phyloP scores from a whole-genome alignment of 2,797 vertebrate species.

The Enteromius fasciolatus region DNA sequence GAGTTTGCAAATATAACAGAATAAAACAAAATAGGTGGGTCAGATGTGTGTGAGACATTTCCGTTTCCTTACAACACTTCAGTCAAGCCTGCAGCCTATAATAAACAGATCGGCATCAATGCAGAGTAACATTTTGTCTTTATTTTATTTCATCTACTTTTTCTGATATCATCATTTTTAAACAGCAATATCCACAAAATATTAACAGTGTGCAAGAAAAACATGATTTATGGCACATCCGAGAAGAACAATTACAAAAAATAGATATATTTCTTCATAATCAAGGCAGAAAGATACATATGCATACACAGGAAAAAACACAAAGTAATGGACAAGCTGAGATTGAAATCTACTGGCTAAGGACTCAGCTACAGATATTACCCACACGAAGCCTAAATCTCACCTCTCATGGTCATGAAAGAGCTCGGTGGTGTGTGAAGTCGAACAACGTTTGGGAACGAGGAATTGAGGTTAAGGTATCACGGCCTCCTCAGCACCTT shows the following conservation, averaged over 20 bases:
- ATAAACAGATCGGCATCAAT: slow-evolving; percentile 5
- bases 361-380: slow-evolving; percentile 65
- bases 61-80: background rate
- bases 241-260: slow-evolving; percentile 82
- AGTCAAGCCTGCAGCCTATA: background rate
- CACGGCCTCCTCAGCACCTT: slow-evolving; percentile 50
- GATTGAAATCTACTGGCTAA: slow-evolving; percentile 64
- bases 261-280: slow-evolving; percentile 82
- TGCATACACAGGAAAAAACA: slow-evolving; percentile 79
- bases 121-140: slow-evolving; percentile 56
- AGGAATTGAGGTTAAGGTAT: slow-evolving; percentile 48
- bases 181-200: slow-evolving; percentile 89
- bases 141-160: slow-evolving; percentile 75
- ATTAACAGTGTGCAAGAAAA: slow-evolving; percentile 86
- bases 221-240: slow-evolving; percentile 82
- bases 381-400: slow-evolving; percentile 62
- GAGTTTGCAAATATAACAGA: background rate
- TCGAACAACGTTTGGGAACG: slow-evolving; percentile 19
- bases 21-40: background rate
- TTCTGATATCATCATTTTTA: slow-evolving; percentile 72
- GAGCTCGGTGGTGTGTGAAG: slow-evolving; percentile 27
- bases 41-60: background rate
- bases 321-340: slow-evolving; percentile 71
- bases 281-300: slow-evolving; percentile 83
- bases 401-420: slow-evolving; percentile 55